These are phyloP conservation scores for Pseudobourletiella spinata DNA, from an alignment of 1,140 invertebrate species.

Conservation along the genomic window DNA sequence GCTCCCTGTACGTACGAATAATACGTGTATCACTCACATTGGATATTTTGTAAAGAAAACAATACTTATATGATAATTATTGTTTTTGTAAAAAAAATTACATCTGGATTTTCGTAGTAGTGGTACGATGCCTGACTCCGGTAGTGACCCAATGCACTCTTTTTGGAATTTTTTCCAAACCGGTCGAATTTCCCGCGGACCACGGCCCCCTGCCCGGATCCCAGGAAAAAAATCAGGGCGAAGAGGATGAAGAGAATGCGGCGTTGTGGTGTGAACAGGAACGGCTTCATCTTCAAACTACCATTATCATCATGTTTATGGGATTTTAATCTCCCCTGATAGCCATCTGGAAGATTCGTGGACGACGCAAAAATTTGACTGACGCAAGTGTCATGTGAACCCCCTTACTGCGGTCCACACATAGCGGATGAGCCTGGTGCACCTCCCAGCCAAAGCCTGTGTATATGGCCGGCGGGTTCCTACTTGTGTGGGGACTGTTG, in stretches of 20 bases:
- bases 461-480: too few species aligned
- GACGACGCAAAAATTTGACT: too few species aligned
- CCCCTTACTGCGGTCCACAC: too few species aligned
- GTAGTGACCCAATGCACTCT: slow-evolving; percentile 71
- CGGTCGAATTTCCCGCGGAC: slow-evolving; percentile 31
- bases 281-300: neutral
- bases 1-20: slow-evolving; percentile 44
- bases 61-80: too few species aligned
- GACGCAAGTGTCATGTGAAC: too few species aligned
- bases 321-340: neutral
- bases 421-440: too few species aligned
- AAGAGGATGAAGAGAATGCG: neutral
- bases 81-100: slow-evolving; percentile 44
- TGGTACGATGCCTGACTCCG: slow-evolving; percentile 73
- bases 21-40: too few species aligned
- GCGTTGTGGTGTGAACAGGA: neutral
- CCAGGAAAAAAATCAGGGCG: neutral
- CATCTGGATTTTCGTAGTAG: slow-evolving; percentile 78
- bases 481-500: too few species aligned
- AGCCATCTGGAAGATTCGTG: too few species aligned
- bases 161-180: slow-evolving; percentile 56
- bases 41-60: too few species aligned
- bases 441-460: too few species aligned
- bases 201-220: neutral
- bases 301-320: neutral